Evolutionary conservation across 1,140 invertebrate species (phyloP).

Genomic region (Macrotrachela quadricornifera): DNA sequence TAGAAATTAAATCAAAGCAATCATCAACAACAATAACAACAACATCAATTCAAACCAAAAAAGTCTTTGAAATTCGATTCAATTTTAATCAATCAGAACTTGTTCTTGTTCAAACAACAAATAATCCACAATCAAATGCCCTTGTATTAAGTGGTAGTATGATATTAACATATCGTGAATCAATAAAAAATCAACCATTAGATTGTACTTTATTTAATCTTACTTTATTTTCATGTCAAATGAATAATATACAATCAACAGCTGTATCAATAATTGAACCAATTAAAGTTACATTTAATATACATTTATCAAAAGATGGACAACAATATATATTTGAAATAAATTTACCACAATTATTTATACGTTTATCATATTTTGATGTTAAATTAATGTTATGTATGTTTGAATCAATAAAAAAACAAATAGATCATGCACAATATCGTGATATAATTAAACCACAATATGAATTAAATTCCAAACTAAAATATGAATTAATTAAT

Average conservation of each 20-base stretch:
- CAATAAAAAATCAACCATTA: conserved; percentile 41
- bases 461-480: too few relatives aligned
- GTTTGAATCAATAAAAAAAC: conserved; percentile 3
- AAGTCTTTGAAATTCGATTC: not conserved
- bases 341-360: not conserved
- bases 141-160: not conserved
- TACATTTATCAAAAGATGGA: not conserved
- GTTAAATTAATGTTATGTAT: conserved; percentile 5
- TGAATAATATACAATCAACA: conserved; percentile 73
- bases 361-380: conserved; percentile 7
- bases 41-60: not conserved
- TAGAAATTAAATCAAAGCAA: not conserved
- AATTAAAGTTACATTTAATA: conserved; percentile 43
- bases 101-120: not conserved
- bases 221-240: conserved; percentile 75
- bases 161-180: too few relatives aligned
- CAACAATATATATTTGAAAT: not conserved
- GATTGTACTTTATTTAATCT: conserved; percentile 67
- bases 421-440: not conserved
- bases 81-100: conserved; percentile 6
- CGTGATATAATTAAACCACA: too few relatives aligned
- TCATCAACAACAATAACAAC: not conserved
- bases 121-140: not conserved
- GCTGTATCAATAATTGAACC: conserved; percentile 87
- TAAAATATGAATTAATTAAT: too few relatives aligned